Conservation (phyloP, 1,140 invertebrate species). For the Anoplolepis gracilipes region DNA sequence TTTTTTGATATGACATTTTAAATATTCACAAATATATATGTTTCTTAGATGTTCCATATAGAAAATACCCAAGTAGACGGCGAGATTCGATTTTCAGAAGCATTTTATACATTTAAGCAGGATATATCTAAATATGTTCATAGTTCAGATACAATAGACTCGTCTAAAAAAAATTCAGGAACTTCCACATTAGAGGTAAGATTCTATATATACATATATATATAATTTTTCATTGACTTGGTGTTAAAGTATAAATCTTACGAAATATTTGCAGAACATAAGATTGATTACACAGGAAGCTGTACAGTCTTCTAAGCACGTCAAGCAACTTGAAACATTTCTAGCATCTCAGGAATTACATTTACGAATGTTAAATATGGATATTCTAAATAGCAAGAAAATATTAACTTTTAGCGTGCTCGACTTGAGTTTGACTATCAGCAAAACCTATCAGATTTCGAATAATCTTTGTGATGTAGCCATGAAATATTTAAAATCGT, state of each 20-base stretch:
- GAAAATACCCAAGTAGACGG: slow-evolving; percentile 77
- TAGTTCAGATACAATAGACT: slow-evolving; percentile 50
- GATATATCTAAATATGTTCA: slow-evolving; percentile 69
- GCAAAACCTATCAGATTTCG: slow-evolving; percentile 67
- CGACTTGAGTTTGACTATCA: slow-evolving; percentile 79
- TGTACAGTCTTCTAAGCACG: slow-evolving; percentile 75
- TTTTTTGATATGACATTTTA: slow-evolving; percentile 56
- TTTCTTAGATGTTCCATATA: slow-evolving; percentile 77
- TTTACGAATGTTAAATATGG: slow-evolving; percentile 64
- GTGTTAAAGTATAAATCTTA: not conserved
- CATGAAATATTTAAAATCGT: slow-evolving; percentile 77
- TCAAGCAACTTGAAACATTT: slow-evolving; percentile 80
- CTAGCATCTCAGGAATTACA: slow-evolving; percentile 78
- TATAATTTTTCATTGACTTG: not conserved
- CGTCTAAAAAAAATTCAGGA: slow-evolving; percentile 51
- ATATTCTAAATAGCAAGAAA: slow-evolving; percentile 68
- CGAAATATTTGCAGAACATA: slow-evolving; percentile 74
- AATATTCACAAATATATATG: slow-evolving; percentile 13
- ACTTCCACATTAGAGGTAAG: slow-evolving; percentile 74
- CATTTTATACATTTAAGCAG: slow-evolving; percentile 73
- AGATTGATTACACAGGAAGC: slow-evolving; percentile 77
- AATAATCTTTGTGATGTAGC: slow-evolving; percentile 77
- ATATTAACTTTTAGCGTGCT: slow-evolving; percentile 77
- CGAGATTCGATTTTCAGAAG: slow-evolving; percentile 79
- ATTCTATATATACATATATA: not conserved